Evolutionary conservation across 1,140 invertebrate genomes (phyloP), one percentile per base, ranked within the genome.

Genomic region (Dinoponera quadriceps): DNA sequence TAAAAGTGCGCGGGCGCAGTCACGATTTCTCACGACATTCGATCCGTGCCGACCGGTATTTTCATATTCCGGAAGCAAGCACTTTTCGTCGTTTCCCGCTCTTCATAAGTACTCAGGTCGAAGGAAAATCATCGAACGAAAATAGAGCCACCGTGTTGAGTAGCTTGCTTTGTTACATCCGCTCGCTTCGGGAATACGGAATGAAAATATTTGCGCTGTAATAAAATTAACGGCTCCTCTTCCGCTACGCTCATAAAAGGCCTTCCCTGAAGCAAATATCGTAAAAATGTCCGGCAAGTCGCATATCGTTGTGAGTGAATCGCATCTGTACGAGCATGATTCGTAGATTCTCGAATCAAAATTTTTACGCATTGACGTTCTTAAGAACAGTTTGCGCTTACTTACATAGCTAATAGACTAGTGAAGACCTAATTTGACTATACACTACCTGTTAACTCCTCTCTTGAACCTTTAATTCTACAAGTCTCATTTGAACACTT

Each of bases 81-180:
- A 62, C 69, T 83, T 87, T 74, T 75, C 65, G 44, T 75, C 75
- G 71, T 71, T 87, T 87, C 84, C 85, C 83, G 20, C 25, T 75
- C 20, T 48, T n/a, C 25, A 65, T 65, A 55, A 85, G 75, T 54
- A 73, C 54, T 33, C 18, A 18, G 48, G 69, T 55, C 54, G 25
- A 25, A 86, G 49, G 84, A 86, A 87, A 87, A 84, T 87, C 78
- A 83, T 82, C 68, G 22, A 38, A 82, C 71, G 49, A 5, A 22
- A n/a, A 71, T 57, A 27, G 18, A 25, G 3, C 20, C 44, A 44
- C 14, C 29, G 48, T 33, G 38, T 25, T n/a, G 75, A 80, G 55
- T 48, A 69, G 33, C 25, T 38, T 25, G 13, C 9, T 3, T 33
- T n/a, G 69, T 71, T 71, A n/a, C 29, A 57, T 69, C 29, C 49